phyloP scores from a whole-genome alignment of 2,888 invertebrate genomes.

The Tanytarsus gracilentus region DNA sequence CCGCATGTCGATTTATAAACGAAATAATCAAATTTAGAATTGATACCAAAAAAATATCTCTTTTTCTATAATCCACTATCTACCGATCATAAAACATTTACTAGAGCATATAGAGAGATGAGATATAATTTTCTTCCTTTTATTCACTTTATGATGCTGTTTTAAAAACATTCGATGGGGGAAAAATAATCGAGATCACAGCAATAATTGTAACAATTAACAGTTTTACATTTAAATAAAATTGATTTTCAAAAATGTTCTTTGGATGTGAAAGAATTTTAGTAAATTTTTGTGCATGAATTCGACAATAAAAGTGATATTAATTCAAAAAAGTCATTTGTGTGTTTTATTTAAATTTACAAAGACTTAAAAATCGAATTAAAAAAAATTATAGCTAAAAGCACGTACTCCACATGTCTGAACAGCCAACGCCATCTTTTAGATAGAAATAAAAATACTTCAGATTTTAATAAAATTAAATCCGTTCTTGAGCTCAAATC shows the following conservation, averaged over 20 bases:
- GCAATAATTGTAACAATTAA: too few relatives aligned
- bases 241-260: too few relatives aligned
- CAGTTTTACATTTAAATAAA: too few relatives aligned
- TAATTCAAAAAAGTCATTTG: too few relatives aligned
- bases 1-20: not conserved
- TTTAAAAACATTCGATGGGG: not conserved
- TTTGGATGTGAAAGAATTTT: too few relatives aligned
- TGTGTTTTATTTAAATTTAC: not conserved
- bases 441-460: not conserved
- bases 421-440: not conserved
- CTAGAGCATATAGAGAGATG: not conserved
- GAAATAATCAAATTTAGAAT: not conserved
- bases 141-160: not conserved
- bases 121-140: not conserved
- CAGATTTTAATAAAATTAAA: not conserved
- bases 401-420: too few relatives aligned
- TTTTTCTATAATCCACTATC: not conserved
- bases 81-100: not conserved
- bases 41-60: not conserved
- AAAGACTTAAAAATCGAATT: not conserved
- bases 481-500: too few relatives aligned
- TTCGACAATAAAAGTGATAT: too few relatives aligned
- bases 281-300: too few relatives aligned
- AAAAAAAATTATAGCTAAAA: not conserved
- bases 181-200: too few relatives aligned